These are phyloP conservation scores for Darevskia mixta DNA, from an alignment of 2,797 vertebrate species.

Conservation along the genomic window DNA sequence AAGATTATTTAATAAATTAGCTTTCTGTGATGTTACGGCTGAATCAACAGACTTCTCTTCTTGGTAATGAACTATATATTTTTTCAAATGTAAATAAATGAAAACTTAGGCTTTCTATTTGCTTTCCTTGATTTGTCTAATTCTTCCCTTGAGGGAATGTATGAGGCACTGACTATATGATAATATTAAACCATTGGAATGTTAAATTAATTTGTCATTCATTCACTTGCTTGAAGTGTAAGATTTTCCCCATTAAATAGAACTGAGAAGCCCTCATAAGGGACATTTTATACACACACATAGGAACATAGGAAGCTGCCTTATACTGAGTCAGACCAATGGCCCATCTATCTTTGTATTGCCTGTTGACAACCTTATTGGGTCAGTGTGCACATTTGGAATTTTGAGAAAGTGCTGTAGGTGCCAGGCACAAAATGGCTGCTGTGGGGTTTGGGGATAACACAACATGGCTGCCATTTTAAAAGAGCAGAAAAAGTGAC, in stretches of 20 bases:
- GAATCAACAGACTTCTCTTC: background rate
- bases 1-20: constrained; percentile 3
- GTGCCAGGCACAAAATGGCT: too few relatives aligned
- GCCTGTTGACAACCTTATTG: too few relatives aligned
- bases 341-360: too few relatives aligned
- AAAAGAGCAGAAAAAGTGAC: too few relatives aligned
- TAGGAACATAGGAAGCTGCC: too few relatives aligned
- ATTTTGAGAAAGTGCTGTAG: too few relatives aligned
- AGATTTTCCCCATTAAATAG: background rate
- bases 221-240: background rate
- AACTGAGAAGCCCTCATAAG: background rate
- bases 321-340: too few relatives aligned
- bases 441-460: too few relatives aligned
- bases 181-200: background rate
- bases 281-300: too few relatives aligned
- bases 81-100: background rate
- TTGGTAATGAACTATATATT: background rate
- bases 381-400: too few relatives aligned
- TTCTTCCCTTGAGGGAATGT: background rate
- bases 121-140: background rate
- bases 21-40: background rate
- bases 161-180: background rate
- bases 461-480: too few relatives aligned
- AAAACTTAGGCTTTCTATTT: background rate
- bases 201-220: constrained; percentile 5